Conservation (phyloP, 2,888 invertebrate genomes). For the Drosophila greeni region DNA sequence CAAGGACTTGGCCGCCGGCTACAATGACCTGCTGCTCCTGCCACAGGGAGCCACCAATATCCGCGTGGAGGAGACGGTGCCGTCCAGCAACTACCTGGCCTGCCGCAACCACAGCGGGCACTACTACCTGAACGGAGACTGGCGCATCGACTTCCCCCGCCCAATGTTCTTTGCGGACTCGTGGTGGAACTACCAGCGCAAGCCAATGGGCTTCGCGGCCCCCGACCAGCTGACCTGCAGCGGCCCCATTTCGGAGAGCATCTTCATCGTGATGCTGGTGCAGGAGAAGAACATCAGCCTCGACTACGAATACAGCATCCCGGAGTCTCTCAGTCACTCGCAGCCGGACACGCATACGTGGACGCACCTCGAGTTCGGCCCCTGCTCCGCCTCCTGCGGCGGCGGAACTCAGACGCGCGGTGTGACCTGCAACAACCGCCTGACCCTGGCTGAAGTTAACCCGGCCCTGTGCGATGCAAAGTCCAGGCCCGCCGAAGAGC, state of each 20-base stretch:
- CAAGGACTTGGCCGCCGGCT: constrained; percentile 88
- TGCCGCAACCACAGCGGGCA: constrained; percentile 89
- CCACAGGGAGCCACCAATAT: constrained; percentile 97
- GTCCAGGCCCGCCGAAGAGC: constrained; percentile 85
- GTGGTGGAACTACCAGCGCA: constrained; percentile 92
- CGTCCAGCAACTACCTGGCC: constrained; percentile 94
- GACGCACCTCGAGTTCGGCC: constrained; percentile 84
- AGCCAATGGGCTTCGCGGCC: constrained; percentile 88
- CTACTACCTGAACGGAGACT: constrained; percentile 96
- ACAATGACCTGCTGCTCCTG: constrained; percentile 93
- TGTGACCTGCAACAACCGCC: constrained; percentile 89
- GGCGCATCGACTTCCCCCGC: constrained; percentile 94
- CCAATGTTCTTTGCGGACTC: constrained; percentile 89
- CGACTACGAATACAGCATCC: constrained; percentile 93
- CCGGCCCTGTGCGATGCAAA: constrained; percentile 88
- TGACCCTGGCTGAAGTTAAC: constrained; percentile 85
- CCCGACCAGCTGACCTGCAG: constrained; percentile 90
- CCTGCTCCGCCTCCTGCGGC: constrained; percentile 93
- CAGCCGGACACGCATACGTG: constrained; percentile 90
- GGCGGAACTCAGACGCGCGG: constrained; percentile 90
- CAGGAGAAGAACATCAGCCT: constrained; percentile 92
- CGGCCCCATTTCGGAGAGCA: constrained; percentile 94
- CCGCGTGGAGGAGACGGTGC: constrained; percentile 85
- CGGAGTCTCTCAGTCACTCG: constrained; percentile 83
- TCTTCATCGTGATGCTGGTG: constrained; percentile 90